A percentile compares a stretch with the other conserved stretches of the same genome.
Conservation (phyloP, 2,797 vertebrate genomes). For the Kryptopterus vitreolus region DNA sequence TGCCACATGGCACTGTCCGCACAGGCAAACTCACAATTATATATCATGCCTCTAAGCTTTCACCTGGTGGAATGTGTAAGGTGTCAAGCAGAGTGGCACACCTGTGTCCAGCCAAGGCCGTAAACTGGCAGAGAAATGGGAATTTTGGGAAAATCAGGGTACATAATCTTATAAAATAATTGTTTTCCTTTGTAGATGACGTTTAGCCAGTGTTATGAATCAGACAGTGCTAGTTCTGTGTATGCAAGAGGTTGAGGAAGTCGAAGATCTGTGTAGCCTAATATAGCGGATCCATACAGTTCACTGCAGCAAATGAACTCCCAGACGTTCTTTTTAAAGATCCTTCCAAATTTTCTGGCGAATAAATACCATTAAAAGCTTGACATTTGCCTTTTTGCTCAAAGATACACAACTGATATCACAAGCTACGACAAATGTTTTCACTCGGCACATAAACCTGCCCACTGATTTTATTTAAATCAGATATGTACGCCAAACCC, state of each 20-base stretch:
- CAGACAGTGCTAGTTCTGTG: background rate
- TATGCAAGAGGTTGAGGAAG: no score
- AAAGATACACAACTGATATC: no score
- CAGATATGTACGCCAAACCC: background rate
- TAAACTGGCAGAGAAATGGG: background rate
- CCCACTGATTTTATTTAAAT: background rate
- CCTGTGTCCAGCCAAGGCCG: conserved; percentile 23
- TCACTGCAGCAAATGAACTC: no score
- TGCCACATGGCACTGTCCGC: conserved; percentile 35
- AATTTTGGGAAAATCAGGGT: background rate
- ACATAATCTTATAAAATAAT: background rate
- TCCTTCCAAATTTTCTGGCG: no score
- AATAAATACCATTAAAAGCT: no score
- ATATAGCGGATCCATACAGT: no score
- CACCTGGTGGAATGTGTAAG: conserved; percentile 51
- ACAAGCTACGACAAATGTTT: no score
- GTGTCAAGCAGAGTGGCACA: conserved; percentile 28
- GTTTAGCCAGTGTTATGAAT: background rate
- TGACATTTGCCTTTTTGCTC: no score
- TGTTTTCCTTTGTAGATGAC: background rate
- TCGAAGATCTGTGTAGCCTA: no score
- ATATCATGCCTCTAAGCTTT: conserved; percentile 7
- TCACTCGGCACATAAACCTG: no score
- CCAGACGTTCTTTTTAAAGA: no score
- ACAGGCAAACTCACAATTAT: background rate